Evolutionary conservation across 2,888 invertebrate genomes (phyloP).

Genomic region (Ctena decussata): DNA sequence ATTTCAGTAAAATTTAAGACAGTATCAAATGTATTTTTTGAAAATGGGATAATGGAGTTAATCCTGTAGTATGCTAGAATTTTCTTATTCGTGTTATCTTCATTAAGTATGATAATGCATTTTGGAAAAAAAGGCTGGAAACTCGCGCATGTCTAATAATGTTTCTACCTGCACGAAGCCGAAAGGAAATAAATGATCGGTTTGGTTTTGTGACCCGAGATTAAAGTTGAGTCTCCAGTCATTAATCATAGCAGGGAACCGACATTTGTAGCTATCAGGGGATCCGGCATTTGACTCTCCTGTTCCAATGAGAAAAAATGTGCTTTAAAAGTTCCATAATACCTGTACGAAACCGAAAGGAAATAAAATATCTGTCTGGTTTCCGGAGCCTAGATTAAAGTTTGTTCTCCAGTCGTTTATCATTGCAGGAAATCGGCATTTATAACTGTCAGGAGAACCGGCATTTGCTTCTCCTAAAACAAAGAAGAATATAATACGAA

Average conservation of each 20-base stretch:
- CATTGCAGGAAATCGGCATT: conserved; percentile 82
- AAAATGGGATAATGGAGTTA: too few relatives aligned
- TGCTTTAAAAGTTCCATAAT: too few relatives aligned
- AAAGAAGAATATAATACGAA: too few relatives aligned
- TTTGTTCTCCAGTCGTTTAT: conserved; percentile 80
- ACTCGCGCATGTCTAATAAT: too few relatives aligned
- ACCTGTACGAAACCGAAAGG: conserved; percentile 85
- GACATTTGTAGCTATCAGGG: conserved; percentile 75
- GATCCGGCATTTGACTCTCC: conserved; percentile 76
- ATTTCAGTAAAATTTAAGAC: too few relatives aligned
- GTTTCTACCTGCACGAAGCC: conserved; percentile 83
- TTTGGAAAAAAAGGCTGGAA: too few relatives aligned
- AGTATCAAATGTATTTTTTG: too few relatives aligned
- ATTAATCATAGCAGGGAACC: conserved; percentile 83
- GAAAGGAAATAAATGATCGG: conserved; percentile 79
- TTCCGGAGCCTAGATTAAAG: conserved; percentile 66
- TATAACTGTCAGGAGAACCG: conserved; percentile 67
- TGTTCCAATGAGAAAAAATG: conserved; percentile 32
- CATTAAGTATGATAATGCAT: too few relatives aligned
- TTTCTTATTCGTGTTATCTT: too few relatives aligned
- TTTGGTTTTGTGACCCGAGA: conserved; percentile 65
- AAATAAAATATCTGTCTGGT: conserved; percentile 72
- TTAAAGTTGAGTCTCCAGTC: conserved; percentile 81
- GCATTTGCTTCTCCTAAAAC: conserved; percentile 72
- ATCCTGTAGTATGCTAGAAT: too few relatives aligned